These are phyloP conservation scores for Carcina quercana DNA, from an alignment of 2,888 invertebrate species.

Conservation along the genomic window DNA sequence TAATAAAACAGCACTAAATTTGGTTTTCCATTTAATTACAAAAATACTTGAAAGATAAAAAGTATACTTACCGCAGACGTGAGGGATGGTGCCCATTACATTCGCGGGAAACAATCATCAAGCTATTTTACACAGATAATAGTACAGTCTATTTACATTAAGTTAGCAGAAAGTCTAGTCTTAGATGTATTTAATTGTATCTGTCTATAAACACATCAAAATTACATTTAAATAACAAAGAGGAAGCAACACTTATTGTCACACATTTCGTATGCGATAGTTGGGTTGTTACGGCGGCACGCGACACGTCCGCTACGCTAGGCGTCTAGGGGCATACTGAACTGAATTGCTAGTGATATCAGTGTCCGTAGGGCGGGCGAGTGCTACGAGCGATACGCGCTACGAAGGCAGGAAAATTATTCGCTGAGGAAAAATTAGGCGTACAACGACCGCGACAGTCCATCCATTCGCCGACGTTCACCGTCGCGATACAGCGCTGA, in stretches of 20 bases:
- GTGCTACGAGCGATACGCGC: slow-evolving; percentile 41
- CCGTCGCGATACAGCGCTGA: slow-evolving; percentile 53
- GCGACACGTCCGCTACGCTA: slow-evolving; percentile 44
- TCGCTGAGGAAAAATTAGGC: slow-evolving; percentile 56
- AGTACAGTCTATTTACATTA: slow-evolving; percentile 17
- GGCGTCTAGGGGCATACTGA: slow-evolving; percentile 53
- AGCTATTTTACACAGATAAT: slow-evolving; percentile 23
- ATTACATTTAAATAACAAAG: slow-evolving; percentile 54
- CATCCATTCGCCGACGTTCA: slow-evolving; percentile 48
- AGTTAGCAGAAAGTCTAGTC: slow-evolving; percentile 4
- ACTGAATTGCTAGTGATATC: slow-evolving; percentile 27
- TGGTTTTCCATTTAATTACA: not conserved
- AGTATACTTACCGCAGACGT: slow-evolving; percentile 31
- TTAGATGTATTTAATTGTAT: slow-evolving; percentile 18
- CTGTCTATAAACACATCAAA: slow-evolving; percentile 41
- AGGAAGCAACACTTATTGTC: slow-evolving; percentile 74
- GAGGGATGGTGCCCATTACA: slow-evolving; percentile 23
- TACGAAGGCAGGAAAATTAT: slow-evolving; percentile 37
- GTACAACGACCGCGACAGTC: slow-evolving; percentile 56
- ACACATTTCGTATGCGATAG: slow-evolving; percentile 64
- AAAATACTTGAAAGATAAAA: slow-evolving; percentile 4
- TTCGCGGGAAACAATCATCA: slow-evolving; percentile 19
- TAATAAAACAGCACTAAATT: not conserved
- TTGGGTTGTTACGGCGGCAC: slow-evolving; percentile 34
- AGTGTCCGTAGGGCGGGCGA: slow-evolving; percentile 43